Evolutionary conservation across 2,113 vertebrate species (phyloP), one percentile per base, ranked within the genome.

Genomic region (Actenoides lindsayi): DNA sequence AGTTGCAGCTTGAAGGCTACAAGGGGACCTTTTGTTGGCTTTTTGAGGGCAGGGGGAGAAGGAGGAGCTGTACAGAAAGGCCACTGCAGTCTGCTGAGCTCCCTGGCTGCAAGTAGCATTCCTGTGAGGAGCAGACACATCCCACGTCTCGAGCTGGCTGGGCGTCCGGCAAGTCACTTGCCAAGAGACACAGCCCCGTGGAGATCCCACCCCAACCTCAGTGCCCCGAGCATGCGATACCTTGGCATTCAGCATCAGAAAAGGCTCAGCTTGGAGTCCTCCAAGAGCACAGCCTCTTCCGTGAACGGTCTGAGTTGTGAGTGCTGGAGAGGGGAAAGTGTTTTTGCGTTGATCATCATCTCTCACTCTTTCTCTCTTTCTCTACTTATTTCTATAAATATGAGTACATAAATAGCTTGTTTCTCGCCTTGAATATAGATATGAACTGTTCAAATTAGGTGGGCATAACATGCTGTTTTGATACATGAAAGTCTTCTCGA

Each of bases 391-490:
- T 97, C 92, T 97, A 93, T 95, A 92, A 96, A 94, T 95, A 96
- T 78, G 94, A 96, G 94, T 87, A 60, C 95, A 96, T 97, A 97
- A 96, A 98, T 97, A 98, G 97, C 90, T 97, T 95, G 97, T 96
- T 97, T 97, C 97, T 97, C n/a, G 71, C 97, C 93, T 96, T 96
- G 95, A 92, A 96, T 96, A 82, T 86, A 97, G 87, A 97, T 95
- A 97, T 57, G 94, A 97, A 95, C 95, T 94, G 92, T 97, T 97
- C 96, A 94, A 96, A 96, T 98, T 96, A 98, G 98, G 97, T 98
- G 98, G 98, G 97, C 98, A 98, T 97, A 97, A 90, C 98, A 98
- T 98, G 98, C 98, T 98, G 97, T 97, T 98, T 97, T 97, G 97
- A 96, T 97, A 97, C 80, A 95, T 65, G 93, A 92, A 98, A 97